These are phyloP conservation scores for Meghimatium bilineatum DNA, from an alignment of 2,888 invertebrate genomes.

Conservation along the genomic window DNA sequence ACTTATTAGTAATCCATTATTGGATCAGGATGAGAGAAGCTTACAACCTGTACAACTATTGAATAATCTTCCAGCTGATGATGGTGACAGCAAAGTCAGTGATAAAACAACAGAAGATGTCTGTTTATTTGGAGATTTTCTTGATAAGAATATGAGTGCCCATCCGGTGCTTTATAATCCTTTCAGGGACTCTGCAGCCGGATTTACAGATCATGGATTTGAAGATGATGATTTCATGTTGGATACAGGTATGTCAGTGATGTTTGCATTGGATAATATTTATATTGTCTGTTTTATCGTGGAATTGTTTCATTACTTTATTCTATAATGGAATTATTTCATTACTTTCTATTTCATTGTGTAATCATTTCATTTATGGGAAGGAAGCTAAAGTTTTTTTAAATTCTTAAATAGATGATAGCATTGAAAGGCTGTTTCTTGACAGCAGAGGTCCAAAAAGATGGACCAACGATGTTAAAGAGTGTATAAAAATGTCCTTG, in stretches of 20 bases:
- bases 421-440: too few species aligned
- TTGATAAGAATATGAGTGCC: not conserved
- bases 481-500: too few species aligned
- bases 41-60: not conserved
- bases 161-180: not conserved
- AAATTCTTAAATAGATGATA: too few species aligned
- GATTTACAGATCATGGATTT: not conserved
- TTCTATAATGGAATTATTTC: too few species aligned
- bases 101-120: not conserved
- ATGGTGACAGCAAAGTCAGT: not conserved
- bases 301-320: not conserved
- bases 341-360: not conserved
- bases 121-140: constrained; percentile 9
- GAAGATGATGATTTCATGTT: constrained; percentile 27
- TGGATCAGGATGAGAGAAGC: not conserved
- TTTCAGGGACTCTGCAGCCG: constrained; percentile 1
- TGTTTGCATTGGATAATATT: not conserved
- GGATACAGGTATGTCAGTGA: constrained; percentile 29
- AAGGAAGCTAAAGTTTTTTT: too few species aligned
- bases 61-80: not conserved
- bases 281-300: not conserved
- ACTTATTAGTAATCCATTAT: not conserved
- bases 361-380: too few species aligned
- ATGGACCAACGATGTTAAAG: too few species aligned
- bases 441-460: too few species aligned